Base-by-base conservation (phyloP, 2,113 vertebrate genomes). In the Labeo catla region DNA sequence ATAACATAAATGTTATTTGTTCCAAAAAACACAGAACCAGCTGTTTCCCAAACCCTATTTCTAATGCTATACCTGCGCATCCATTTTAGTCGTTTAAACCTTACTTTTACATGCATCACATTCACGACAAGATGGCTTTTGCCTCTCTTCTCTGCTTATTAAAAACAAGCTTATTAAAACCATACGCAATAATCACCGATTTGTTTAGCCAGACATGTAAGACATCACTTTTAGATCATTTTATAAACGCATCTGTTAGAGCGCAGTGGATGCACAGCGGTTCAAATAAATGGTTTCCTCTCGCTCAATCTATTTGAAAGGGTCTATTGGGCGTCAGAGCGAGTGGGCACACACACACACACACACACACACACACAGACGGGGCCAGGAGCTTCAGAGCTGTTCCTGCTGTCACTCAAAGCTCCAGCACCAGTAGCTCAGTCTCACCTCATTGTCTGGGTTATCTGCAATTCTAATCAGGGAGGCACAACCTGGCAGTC, bases 391-490 rank as follows among this genome's bases (percentile, higher is more conserved):
- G 89, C 91, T 91, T 91, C 90, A 91, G 84, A 92, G 81, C 92
- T 90, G 89, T 47, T 59, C 72, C 50, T 68, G 72, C 70, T 77
- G 89, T 88, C 91, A 92, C 84, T 91, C 91, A 93, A 88, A 90
- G 88, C 57, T 49, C 88, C 88, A 68, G 77, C 83, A 81, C 73
- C 80, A 91, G 92, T 84, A 87, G 88, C 89, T 86, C 91, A 84
- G 91, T 86, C 90, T 90, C 89, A 90, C 90, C 89, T 92, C 90
- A 88, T 89, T 89, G 90, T 92, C 92, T 82, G 61, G 65, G 54
- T 84, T 90, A 91, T 94, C 91, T 93, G 91, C 92, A 92, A 93
- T 92, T 91, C 93, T 94, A 93, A 95, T 95, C 93, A 92, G 91
- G 93, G 89, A 90, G 74, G 72, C 83, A 43, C 52, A 59, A 74